Evolutionary conservation across 23 tunicate species (phyloP).

Genomic region (Ascidia mentula): DNA sequence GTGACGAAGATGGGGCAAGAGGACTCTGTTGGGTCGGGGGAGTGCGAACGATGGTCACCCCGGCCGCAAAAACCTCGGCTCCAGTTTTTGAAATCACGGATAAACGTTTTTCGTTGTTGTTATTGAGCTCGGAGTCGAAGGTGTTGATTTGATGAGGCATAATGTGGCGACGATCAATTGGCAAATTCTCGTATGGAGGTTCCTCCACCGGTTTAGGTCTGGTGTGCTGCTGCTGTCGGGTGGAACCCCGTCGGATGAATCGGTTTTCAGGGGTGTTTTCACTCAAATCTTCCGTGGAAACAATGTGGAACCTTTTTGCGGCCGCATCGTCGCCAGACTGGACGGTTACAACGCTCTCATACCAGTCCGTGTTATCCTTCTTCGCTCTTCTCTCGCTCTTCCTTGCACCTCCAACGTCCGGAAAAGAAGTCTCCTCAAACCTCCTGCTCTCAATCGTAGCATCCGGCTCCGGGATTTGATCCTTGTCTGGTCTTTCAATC

Average conservation of each 20-base stretch:
- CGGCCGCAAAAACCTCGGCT: slow-evolving; percentile 25
- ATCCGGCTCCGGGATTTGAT: background rate
- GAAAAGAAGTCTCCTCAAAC: background rate
- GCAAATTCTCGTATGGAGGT: slow-evolving; percentile 29
- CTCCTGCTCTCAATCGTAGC: background rate
- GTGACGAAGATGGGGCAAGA: background rate
- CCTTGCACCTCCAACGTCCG: background rate
- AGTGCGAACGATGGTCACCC: slow-evolving; percentile 45
- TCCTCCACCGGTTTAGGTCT: background rate
- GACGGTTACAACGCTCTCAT: slow-evolving; percentile 31
- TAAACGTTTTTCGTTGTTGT: slow-evolving; percentile 10
- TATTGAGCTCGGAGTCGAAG: background rate
- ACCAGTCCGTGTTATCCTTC: slow-evolving; percentile 37
- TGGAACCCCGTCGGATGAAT: background rate
- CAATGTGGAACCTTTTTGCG: slow-evolving; percentile 20
- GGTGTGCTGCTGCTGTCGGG: slow-evolving; percentile 18
- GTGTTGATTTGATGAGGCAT: background rate
- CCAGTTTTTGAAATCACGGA: background rate
- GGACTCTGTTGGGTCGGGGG: background rate
- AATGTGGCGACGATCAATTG: background rate
- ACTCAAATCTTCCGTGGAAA: slow-evolving; percentile 9
- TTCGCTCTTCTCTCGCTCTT: slow-evolving; percentile 9
- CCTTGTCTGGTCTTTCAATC: slow-evolving; percentile 51
- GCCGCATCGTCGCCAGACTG: background rate
- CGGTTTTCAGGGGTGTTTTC: background rate